These are phyloP conservation scores for Colaptes auratus DNA, from an alignment of 2,113 vertebrate genomes.

Conservation along the genomic window DNA sequence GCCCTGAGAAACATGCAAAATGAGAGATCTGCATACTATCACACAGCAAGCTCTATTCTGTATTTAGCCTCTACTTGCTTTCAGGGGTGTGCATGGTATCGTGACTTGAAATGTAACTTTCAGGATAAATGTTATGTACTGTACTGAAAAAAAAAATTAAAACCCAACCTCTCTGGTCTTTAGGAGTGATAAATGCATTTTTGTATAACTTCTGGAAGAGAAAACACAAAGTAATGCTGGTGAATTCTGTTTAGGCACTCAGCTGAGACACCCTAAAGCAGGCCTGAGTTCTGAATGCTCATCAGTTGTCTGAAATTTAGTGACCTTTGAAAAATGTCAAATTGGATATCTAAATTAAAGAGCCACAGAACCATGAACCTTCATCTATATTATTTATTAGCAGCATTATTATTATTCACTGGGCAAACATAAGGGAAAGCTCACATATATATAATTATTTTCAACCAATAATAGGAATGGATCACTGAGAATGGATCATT, in stretches of 20 bases:
- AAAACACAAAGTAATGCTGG: neutral
- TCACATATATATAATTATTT: neutral
- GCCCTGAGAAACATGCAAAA: conserved; percentile 3
- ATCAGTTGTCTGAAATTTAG: neutral
- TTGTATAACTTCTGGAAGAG: neutral
- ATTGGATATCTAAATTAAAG: neutral
- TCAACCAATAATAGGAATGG: neutral
- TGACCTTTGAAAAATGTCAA: neutral
- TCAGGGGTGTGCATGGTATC: neutral
- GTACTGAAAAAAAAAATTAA: neutral
- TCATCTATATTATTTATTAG: neutral
- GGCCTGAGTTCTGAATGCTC: neutral
- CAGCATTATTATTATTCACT: neutral
- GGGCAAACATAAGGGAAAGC: neutral
- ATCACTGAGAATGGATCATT: neutral
- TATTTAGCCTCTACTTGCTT: neutral
- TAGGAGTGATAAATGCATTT: neutral
- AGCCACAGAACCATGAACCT: neutral
- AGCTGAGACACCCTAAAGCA: neutral
- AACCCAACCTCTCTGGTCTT: neutral
- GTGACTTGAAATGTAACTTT: neutral
- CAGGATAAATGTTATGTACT: neutral
- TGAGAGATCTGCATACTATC: neutral
- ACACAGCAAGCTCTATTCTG: neutral
- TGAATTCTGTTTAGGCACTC: neutral